These are phyloP conservation scores for Drosophila ironensis DNA, from an alignment of 1,140 invertebrate genomes.

Conservation along the genomic window DNA sequence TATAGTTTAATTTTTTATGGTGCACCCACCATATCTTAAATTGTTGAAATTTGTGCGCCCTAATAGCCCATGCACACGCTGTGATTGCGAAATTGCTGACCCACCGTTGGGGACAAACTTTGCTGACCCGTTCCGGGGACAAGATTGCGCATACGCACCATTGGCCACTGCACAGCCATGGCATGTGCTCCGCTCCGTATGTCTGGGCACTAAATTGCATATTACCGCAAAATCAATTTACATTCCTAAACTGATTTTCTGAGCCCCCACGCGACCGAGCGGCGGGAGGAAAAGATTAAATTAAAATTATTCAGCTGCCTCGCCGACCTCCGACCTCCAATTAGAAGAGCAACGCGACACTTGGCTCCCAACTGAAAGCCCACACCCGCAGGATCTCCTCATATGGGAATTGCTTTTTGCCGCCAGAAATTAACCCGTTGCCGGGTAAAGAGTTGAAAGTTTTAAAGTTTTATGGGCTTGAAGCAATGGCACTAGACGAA, in stretches of 20 bases:
- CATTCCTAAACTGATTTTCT: conserved; percentile 76
- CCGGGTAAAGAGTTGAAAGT: conserved; percentile 10
- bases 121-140: conserved; percentile 33
- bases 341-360: conserved; percentile 55
- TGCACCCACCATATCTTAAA: conserved; percentile 31
- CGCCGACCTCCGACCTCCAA: conserved; percentile 46
- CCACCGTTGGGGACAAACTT: conserved; percentile 17
- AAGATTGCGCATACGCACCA: conserved; percentile 74
- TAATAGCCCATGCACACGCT: conserved; percentile 12
- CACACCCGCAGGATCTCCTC: conserved; percentile 1
- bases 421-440: conserved; percentile 39
- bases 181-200: neutral
- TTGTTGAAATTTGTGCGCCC: conserved; percentile 42
- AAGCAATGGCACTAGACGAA: conserved; percentile 32
- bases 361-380: neutral
- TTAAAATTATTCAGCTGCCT: conserved; percentile 68
- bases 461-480: conserved; percentile 35
- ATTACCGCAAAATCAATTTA: conserved; percentile 79
- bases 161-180: conserved; percentile 44
- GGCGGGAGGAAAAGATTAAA: conserved; percentile 72
- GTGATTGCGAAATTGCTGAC: conserved; percentile 5
- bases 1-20: conserved; percentile 54
- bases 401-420: conserved; percentile 32
- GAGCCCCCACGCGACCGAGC: conserved; percentile 15
- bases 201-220: conserved; percentile 62